Percentiles rank a stretch among this genome's conserved stretches.
Conservation (phyloP, 2,113 vertebrate species). For the Jaculus jaculus region DNA sequence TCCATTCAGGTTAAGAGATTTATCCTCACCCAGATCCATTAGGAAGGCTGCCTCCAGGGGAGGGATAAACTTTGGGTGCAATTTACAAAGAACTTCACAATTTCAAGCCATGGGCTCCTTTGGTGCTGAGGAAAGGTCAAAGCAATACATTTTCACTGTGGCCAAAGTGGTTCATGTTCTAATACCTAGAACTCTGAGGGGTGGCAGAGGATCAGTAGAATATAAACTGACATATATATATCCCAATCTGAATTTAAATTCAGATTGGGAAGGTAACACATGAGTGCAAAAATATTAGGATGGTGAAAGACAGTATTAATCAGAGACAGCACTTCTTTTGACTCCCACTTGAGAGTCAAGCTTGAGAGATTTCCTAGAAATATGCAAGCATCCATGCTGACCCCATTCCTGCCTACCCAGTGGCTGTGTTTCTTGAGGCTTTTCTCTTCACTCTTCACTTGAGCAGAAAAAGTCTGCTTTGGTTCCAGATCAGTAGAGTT, state of each 20-base stretch:
- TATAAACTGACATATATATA: not conserved
- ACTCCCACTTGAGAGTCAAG: not conserved
- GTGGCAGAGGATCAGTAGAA: not conserved
- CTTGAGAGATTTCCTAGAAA: not conserved
- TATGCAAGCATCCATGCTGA: too few species aligned
- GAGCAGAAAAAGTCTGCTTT: not conserved
- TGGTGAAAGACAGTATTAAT: not conserved
- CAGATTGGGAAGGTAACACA: not conserved
- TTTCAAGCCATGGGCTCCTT: not conserved
- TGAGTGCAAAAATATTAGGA: not conserved
- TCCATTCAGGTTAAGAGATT: not conserved
- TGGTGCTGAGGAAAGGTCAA: conserved; percentile 27
- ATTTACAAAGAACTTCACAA: conserved; percentile 15
- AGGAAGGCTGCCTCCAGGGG: not conserved
- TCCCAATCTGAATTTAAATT: too few species aligned
- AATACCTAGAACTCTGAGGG: fast-evolving
- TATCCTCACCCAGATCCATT: not conserved
- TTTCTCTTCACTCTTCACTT: not conserved
- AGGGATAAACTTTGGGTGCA: not conserved
- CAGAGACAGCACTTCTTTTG: not conserved
- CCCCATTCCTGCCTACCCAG: not conserved
- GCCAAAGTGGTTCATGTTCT: not conserved
- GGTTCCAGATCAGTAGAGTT: not conserved
- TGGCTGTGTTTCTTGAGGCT: fast-evolving
- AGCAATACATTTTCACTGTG: not conserved